Percentiles rank a stretch among this genome's conserved stretches.
Conservation (phyloP, 2,888 invertebrate genomes). For the Ectobius pallidus region DNA sequence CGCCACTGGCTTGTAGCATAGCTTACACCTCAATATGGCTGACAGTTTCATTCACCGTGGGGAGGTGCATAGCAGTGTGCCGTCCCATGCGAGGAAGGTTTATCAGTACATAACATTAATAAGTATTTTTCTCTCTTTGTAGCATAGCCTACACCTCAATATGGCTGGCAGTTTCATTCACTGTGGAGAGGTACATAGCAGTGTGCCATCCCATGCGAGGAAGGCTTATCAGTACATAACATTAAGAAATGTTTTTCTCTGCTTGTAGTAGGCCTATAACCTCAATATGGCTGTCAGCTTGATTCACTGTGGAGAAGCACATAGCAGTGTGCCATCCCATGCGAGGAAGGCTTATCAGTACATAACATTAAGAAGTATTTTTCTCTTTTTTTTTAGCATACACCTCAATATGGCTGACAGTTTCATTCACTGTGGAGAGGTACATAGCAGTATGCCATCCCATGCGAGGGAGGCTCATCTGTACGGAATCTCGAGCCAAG, state of each 20-base stretch:
- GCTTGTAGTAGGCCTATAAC: too few species aligned
- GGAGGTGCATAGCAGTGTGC: slow-evolving; percentile 76
- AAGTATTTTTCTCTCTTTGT: too few species aligned
- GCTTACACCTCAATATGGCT: slow-evolving; percentile 78
- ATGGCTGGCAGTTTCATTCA: slow-evolving; percentile 77
- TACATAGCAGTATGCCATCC: slow-evolving; percentile 79
- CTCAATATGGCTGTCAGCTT: slow-evolving; percentile 76
- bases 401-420: slow-evolving; percentile 76
- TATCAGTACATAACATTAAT: slow-evolving; percentile 72
- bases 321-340: slow-evolving; percentile 78
- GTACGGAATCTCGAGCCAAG: slow-evolving; percentile 73
- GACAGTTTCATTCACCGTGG: slow-evolving; percentile 76
- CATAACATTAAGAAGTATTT: too few species aligned
- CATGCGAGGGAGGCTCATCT: slow-evolving; percentile 69
- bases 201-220: slow-evolving; percentile 76
- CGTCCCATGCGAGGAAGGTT: slow-evolving; percentile 74
- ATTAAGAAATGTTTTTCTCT: too few species aligned
- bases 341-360: slow-evolving; percentile 70
- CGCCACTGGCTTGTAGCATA: too few species aligned
- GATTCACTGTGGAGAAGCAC: slow-evolving; percentile 77
- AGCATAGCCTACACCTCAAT: slow-evolving; percentile 76
- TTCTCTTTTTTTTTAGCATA: too few species aligned
- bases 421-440: slow-evolving; percentile 76
- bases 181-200: slow-evolving; percentile 76
- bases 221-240: slow-evolving; percentile 71